Evolutionary conservation across 2,113 vertebrate species (phyloP).

Genomic region (Sporophila hypoxantha): DNA sequence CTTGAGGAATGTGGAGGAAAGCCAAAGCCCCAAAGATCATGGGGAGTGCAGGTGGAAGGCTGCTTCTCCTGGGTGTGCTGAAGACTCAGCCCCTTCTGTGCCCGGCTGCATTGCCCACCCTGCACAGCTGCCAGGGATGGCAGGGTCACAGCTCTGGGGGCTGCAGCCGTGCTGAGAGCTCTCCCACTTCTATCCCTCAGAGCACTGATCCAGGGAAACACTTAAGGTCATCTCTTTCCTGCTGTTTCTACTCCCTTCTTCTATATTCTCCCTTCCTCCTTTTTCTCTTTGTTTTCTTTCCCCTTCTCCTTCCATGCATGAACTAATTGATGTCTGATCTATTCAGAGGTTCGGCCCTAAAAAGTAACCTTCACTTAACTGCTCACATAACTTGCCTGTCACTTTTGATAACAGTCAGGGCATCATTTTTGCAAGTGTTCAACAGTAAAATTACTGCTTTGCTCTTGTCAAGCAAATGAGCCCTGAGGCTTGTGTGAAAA

Average conservation of each 20-base stretch:
- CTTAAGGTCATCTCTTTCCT: background rate
- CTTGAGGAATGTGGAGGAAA: background rate
- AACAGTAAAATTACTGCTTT: slow-evolving; percentile 62
- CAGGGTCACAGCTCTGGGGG: background rate
- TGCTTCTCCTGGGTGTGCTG: background rate
- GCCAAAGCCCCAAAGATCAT: background rate
- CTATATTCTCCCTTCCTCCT: background rate
- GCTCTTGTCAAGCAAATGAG: slow-evolving; percentile 67
- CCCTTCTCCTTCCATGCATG: slow-evolving; percentile 16
- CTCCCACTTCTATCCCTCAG: background rate
- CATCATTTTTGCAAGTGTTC: slow-evolving; percentile 63
- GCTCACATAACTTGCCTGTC: slow-evolving; percentile 59
- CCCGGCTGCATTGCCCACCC: background rate
- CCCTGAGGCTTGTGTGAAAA: slow-evolving; percentile 53
- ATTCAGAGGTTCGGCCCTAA: slow-evolving; percentile 32
- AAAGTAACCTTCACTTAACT: slow-evolving; percentile 65
- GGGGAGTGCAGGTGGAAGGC: background rate
- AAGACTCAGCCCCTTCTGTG: background rate
- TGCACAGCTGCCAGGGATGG: background rate
- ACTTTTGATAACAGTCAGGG: slow-evolving; percentile 58
- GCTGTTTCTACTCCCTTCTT: background rate
- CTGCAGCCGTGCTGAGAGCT: background rate
- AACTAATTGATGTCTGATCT: slow-evolving; percentile 30
- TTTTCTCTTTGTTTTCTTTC: background rate
- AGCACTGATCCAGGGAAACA: background rate